Conservation (phyloP, 1,140 invertebrate species). For the Leptopilina clavipes region DNA sequence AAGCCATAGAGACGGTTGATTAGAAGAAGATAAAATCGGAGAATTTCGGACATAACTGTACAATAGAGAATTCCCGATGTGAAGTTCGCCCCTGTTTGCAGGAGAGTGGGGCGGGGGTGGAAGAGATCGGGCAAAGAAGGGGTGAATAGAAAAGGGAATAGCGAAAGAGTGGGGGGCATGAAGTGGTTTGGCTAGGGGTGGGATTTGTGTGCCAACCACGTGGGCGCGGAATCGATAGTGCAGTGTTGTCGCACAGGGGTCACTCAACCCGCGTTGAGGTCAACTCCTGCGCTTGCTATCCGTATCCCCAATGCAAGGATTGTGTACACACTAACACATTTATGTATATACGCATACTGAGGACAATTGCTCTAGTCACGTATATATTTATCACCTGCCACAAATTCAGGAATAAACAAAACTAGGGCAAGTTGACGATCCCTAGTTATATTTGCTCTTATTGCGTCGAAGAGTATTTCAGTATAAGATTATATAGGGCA, state of each 20-base stretch:
- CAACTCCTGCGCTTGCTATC: conserved; percentile 61
- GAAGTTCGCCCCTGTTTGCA: conserved; percentile 29
- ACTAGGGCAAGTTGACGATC: conserved; percentile 4
- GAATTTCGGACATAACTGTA: not conserved
- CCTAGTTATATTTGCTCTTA: not conserved
- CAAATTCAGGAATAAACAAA: conserved; percentile 15
- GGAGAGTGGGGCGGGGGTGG: not conserved
- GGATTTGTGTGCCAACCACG: conserved; percentile 68
- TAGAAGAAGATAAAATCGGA: not conserved
- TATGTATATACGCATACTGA: conserved; percentile 1
- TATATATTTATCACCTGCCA: conserved; percentile 26
- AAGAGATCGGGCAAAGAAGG: conserved; percentile 18
- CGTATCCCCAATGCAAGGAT: conserved; percentile 44
- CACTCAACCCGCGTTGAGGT: conserved; percentile 70
- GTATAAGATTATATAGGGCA: not conserved
- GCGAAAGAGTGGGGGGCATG: conserved; percentile 35
- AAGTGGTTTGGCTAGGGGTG: conserved; percentile 45
- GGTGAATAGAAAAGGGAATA: conserved; percentile 29
- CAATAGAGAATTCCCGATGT: conserved; percentile 5
- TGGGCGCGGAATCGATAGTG: conserved; percentile 72
- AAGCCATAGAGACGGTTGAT: no score
- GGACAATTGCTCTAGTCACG: not conserved
- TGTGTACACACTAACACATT: not conserved
- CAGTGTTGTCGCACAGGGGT: conserved; percentile 72
- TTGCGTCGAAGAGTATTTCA: not conserved